Conservation (phyloP, 1,140 invertebrate species). For the Heterodera schachtii region DNA sequence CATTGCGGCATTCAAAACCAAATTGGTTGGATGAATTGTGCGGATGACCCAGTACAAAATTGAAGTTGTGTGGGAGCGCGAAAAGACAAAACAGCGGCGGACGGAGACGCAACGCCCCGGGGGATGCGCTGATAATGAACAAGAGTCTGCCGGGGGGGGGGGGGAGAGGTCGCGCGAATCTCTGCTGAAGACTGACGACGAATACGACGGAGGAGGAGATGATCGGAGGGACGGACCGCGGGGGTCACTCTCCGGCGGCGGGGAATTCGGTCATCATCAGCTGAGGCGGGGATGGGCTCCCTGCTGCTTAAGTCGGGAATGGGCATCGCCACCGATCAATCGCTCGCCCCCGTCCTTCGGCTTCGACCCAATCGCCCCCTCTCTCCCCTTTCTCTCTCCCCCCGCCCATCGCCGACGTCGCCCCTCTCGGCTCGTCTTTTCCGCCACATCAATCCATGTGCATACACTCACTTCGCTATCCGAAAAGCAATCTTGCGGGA, state of each 20-base stretch:
- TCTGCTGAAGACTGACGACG: not conserved
- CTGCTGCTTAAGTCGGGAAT: constrained; percentile 6
- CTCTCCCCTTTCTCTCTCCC: not conserved
- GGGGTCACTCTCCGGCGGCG: not conserved
- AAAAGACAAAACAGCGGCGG: not conserved
- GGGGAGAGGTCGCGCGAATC: not conserved
- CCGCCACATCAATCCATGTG: constrained; percentile 1
- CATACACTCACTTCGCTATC: constrained; percentile 11
- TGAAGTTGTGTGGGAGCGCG: not conserved
- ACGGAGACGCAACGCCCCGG: not conserved
- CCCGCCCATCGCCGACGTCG: too few species aligned
- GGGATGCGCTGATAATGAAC: not conserved
- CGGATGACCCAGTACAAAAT: not conserved
- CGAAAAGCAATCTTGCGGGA: constrained; percentile 26
- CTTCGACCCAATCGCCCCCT: too few species aligned
- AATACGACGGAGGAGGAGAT: not conserved
- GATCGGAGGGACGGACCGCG: not conserved
- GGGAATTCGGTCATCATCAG: constrained; percentile 10
- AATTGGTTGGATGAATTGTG: not conserved
- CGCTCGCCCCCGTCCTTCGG: not conserved
- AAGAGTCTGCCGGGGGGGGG: not conserved
- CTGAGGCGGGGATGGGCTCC: not conserved
- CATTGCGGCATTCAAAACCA: not conserved
- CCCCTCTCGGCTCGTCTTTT: not conserved
- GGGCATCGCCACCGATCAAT: constrained; percentile 7